Base-by-base conservation (phyloP, 2,797 vertebrate genomes). In the Notolabrus celidotus region DNA sequence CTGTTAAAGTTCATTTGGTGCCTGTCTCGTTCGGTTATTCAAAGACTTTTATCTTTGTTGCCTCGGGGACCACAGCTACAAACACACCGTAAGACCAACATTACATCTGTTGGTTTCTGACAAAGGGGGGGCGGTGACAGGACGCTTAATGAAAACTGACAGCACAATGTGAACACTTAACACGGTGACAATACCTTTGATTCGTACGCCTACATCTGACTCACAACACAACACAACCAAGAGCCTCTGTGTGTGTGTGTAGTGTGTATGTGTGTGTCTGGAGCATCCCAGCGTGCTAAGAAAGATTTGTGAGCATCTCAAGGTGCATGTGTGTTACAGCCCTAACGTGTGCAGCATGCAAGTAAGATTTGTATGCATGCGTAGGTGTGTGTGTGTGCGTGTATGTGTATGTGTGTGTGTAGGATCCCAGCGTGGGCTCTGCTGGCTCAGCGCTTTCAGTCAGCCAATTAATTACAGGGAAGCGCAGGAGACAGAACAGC, bases 401-500 rank as follows among this genome's bases (percentile, higher is more conserved):
- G 60, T 57, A 76, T 69, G 54, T 50, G 81, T 52, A 62, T 50
- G 66, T 67, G 62, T 69, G 57, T 66, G 79, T 66, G 71, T 62
- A 71, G 61, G 70, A 58, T 75, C 83, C 75, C 79, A 82, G 85
- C 73, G 58, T 88, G 88, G 87, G 85, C 74, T 75, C 61, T 92
- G 92, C 92, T 86, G 67, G 71, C 88, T 92, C 90, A 91, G 90
- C 91, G 19, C 82, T 89, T 92, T 92, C 76, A 87, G 82, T 80
- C 86, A 74, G 88, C 87, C 91, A 93, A 92, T 92, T 93, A 93
- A 93, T 93, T 93, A 93, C 90, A 90, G 88, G 60, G 84, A 87
- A 85, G 89, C 83, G 45, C 80, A 86, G 68, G 86, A 91, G 89
- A 90, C 85, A 83, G 71, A 89, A 79, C 66, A 83, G 82, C 67